Evolutionary conservation across 1,140 invertebrate species (phyloP).

Genomic region (Protaetia brevitarsis): DNA sequence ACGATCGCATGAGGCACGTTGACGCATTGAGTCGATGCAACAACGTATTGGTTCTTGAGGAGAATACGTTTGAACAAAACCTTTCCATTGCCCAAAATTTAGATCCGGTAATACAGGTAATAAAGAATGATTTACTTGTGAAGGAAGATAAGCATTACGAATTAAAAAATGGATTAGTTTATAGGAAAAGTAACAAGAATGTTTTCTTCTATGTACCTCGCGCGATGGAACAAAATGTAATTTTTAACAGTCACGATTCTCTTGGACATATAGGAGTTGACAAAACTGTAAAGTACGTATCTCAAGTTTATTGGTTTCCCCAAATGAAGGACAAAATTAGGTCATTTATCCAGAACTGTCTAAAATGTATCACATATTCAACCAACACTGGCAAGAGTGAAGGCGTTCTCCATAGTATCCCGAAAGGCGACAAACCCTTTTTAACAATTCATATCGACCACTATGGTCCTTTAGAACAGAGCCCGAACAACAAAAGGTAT

Average conservation of each 20-base stretch:
- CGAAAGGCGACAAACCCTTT: constrained; percentile 37
- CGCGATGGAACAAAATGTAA: constrained; percentile 25
- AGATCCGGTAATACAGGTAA: constrained; percentile 4
- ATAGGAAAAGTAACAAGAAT: constrained; percentile 20
- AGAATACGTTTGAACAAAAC: constrained; percentile 24
- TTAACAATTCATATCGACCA: constrained; percentile 39
- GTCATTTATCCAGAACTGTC: constrained; percentile 30
- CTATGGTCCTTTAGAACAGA: constrained; percentile 36
- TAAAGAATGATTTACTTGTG: not conserved
- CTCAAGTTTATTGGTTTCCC: constrained; percentile 33
- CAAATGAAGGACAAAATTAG: constrained; percentile 27
- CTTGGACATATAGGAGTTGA: constrained; percentile 26
- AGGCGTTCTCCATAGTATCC: constrained; percentile 37
- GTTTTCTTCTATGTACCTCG: constrained; percentile 29
- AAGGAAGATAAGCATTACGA: constrained; percentile 21
- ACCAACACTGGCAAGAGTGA: constrained; percentile 30
- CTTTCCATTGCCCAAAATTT: constrained; percentile 19
- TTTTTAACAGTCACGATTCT: constrained; percentile 25
- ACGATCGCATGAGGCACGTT: constrained; percentile 38
- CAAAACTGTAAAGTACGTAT: constrained; percentile 28
- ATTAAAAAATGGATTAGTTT: constrained; percentile 27
- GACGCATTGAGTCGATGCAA: constrained; percentile 38
- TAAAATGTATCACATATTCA: constrained; percentile 37
- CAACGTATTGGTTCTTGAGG: constrained; percentile 24
- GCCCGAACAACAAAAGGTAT: constrained; percentile 20